Evolutionary conservation across 1,140 invertebrate genomes (phyloP).

Genomic region (Neodiprion pinetum): DNA sequence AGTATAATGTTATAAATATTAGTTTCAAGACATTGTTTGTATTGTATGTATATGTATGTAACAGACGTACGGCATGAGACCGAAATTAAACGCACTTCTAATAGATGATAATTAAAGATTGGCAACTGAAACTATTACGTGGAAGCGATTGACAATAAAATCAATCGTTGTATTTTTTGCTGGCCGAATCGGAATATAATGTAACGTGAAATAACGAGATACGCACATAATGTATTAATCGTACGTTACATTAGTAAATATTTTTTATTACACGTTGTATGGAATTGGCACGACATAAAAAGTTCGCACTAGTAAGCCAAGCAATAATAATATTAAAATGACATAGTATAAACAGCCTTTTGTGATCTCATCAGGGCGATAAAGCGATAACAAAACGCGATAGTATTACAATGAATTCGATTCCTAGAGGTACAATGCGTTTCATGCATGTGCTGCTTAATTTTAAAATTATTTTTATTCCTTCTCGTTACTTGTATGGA

Average conservation of each 20-base stretch:
- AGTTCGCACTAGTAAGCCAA: neutral
- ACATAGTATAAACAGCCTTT: neutral
- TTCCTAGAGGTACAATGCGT: slow-evolving; percentile 4
- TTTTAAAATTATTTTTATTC: neutral
- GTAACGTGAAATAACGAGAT: slow-evolving; percentile 2
- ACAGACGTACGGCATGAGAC: neutral
- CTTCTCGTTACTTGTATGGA: neutral
- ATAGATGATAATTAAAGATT: too few relatives aligned
- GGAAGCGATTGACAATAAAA: neutral
- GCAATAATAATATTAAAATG: neutral
- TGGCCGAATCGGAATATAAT: neutral
- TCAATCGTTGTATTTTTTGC: neutral
- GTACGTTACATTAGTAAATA: neutral
- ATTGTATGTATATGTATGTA: slow-evolving; percentile 1
- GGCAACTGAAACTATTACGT: neutral
- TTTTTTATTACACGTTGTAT: neutral
- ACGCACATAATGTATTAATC: neutral
- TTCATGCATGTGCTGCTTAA: slow-evolving; percentile 2
- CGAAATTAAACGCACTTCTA: too few relatives aligned
- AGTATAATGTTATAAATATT: too few relatives aligned
- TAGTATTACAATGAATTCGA: slow-evolving; percentile 6
- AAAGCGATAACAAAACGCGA: neutral
- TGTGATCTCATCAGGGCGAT: neutral
- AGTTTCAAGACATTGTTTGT: neutral
- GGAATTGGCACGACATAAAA: neutral